These are phyloP conservation scores for Pseudomyrmex dendroicus DNA, from an alignment of 1,140 invertebrate species.

Conservation along the genomic window DNA sequence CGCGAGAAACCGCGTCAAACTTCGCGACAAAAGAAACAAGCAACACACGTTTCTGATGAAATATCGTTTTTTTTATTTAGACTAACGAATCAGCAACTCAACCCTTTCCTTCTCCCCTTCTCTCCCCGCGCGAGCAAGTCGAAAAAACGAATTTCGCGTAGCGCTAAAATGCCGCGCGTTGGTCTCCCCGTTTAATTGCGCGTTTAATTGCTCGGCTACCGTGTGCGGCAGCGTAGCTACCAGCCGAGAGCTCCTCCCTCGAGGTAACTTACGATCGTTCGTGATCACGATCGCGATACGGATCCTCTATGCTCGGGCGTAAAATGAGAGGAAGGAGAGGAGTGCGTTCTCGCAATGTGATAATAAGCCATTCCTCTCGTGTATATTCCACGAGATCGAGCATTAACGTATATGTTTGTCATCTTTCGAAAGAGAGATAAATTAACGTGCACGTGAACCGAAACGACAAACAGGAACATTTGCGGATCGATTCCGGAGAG, in stretches of 20 bases:
- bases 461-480: constrained; percentile 21
- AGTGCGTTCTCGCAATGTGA: constrained; percentile 20
- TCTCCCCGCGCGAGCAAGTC: not conserved
- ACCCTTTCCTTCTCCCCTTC: not conserved
- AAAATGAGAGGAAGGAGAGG: constrained; percentile 22
- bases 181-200: constrained; percentile 41
- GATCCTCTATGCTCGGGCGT: constrained; percentile 19
- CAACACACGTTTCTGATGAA: not conserved
- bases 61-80: constrained; percentile 2
- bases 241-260: constrained; percentile 32
- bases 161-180: not conserved
- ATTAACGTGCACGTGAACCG: not conserved
- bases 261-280: constrained; percentile 46
- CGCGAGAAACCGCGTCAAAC: not conserved
- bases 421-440: constrained; percentile 13
- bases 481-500: not conserved
- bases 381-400: constrained; percentile 21
- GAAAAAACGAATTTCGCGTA: constrained; percentile 15
- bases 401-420: not conserved
- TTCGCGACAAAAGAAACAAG: constrained; percentile 11
- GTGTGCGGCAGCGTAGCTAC: constrained; percentile 37
- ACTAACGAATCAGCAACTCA: not conserved
- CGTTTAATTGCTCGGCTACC: constrained; percentile 57
- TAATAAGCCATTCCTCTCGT: constrained; percentile 16
- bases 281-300: constrained; percentile 50